phyloP scores from a whole-genome alignment of 2,797 vertebrate species.

The Eospalax fontanierii region DNA sequence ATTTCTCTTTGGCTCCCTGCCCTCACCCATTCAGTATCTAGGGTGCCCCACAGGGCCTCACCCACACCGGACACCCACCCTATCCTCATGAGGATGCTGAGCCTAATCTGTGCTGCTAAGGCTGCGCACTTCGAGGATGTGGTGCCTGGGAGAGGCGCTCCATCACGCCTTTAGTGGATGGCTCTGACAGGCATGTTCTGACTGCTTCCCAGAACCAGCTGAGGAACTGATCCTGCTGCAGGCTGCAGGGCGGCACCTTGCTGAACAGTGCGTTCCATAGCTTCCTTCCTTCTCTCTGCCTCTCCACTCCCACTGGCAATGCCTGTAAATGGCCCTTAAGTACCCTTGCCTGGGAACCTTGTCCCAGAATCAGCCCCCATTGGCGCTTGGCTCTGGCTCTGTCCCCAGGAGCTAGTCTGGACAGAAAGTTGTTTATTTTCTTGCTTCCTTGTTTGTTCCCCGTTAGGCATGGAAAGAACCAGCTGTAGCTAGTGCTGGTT shows the following conservation, averaged over 20 bases:
- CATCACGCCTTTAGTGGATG: fast-evolving
- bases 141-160: fast-evolving
- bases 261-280: fast-evolving
- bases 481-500: not conserved
- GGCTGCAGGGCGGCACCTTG: not conserved
- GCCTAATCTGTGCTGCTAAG: too few species aligned
- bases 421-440: fast-evolving
- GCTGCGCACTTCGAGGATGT: not conserved
- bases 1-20: not conserved
- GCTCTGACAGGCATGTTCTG: not conserved
- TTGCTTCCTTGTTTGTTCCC: not conserved
- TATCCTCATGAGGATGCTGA: not conserved
- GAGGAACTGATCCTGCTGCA: not conserved
- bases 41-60: not conserved
- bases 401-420: not conserved
- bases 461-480: not conserved
- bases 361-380: not conserved
- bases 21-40: not conserved
- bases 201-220: not conserved
- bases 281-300: too few species aligned
- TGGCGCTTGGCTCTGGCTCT: not conserved
- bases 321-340: not conserved
- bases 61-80: too few species aligned
- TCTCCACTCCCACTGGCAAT: fast-evolving
- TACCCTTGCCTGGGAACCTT: not conserved